These are phyloP conservation scores for Heliocidaris erythrogramma DNA, from an alignment of 35 echinoderm and acorn worm species.

Conservation along the genomic window DNA sequence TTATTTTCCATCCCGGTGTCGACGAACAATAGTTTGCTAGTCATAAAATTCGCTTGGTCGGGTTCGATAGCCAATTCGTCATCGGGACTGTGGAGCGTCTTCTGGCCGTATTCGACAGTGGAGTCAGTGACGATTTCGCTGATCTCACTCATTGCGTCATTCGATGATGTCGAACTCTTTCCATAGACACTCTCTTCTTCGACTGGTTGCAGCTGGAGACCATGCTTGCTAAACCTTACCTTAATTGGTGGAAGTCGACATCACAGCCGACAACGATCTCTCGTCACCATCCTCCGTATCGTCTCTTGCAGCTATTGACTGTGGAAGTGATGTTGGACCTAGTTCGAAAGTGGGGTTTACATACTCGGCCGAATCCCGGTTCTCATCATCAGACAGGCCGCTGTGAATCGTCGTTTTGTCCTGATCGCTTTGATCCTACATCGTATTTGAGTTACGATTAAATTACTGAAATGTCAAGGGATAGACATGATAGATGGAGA, in stretches of 20 bases:
- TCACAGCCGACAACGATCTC: not conserved
- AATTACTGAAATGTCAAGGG: not conserved
- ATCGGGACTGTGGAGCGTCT: not conserved
- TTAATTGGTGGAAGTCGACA: not conserved
- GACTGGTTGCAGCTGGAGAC: not conserved
- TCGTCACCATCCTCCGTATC: not conserved
- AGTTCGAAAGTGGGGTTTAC: not conserved
- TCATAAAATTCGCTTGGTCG: not conserved
- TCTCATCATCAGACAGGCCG: not conserved
- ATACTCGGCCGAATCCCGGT: not conserved
- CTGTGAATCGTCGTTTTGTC: not conserved
- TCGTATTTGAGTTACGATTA: not conserved
- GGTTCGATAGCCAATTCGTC: not conserved
- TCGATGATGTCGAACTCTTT: slow-evolving; percentile 1
- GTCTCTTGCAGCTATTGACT: not conserved
- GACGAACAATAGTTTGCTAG: not conserved
- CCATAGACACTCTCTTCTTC: not conserved
- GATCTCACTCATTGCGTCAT: not conserved
- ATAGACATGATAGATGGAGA: not conserved
- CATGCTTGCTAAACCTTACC: not conserved
- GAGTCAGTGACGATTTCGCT: not conserved
- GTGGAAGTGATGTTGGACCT: not conserved
- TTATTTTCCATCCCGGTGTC: not conserved
- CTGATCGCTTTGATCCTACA: not conserved
- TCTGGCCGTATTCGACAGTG: not conserved